Evolutionary conservation across 2,888 invertebrate species (phyloP).

Genomic region (Lucinisca nassula): DNA sequence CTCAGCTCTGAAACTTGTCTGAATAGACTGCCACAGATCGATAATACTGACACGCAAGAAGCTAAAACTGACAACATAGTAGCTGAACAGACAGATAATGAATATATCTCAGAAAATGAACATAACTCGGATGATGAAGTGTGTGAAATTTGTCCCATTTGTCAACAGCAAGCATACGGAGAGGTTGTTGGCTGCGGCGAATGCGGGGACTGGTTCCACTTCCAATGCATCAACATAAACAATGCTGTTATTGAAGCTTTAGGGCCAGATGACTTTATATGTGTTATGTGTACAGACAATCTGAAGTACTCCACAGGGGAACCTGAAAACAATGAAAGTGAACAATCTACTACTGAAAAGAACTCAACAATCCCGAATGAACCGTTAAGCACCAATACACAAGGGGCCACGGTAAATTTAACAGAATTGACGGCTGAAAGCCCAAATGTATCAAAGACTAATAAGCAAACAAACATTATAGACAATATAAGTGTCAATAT

Average conservation of each 20-base stretch:
- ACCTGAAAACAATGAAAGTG: not conserved
- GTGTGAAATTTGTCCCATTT: conserved; percentile 1
- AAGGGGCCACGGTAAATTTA: too few relatives aligned
- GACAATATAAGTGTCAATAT: too few relatives aligned
- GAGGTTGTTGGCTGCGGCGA: not conserved
- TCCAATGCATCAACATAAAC: not conserved
- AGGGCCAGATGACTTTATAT: not conserved
- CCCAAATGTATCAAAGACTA: too few relatives aligned
- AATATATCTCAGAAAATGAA: not conserved
- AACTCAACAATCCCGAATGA: too few relatives aligned
- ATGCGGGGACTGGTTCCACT: not conserved
- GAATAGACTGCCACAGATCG: not conserved
- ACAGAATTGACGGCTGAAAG: too few relatives aligned
- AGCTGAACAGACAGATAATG: not conserved
- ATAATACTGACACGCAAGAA: not conserved
- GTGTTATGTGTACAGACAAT: not conserved
- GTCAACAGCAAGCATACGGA: not conserved
- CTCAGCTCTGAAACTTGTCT: not conserved
- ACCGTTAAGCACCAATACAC: too few relatives aligned
- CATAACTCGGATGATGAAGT: not conserved
- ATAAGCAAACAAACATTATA: too few relatives aligned
- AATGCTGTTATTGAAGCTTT: not conserved
- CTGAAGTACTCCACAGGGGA: not conserved
- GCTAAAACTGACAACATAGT: not conserved
- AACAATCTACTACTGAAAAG: too few relatives aligned